Base-by-base conservation (phyloP, 1,140 invertebrate species). In the Drosophila pruinosa region DNA sequence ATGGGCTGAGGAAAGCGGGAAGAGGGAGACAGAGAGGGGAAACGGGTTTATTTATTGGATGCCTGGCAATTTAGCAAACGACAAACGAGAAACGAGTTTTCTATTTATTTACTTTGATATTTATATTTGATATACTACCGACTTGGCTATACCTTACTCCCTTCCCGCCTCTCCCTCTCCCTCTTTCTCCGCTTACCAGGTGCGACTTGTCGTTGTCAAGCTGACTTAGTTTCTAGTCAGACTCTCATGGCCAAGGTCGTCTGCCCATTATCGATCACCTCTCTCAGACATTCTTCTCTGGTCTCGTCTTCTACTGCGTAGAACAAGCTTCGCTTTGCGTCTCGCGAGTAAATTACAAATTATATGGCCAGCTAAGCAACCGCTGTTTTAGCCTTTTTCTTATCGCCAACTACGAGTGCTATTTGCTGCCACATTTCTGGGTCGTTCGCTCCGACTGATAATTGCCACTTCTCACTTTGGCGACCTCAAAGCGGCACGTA, bases 191-290 rank as follows among this genome's bases (percentile, higher is more conserved):
- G 36, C 58, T 39, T 68, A 21, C 14, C 59, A 54, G 48, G 19
- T 54, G 56, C 34, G 57, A 34, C 21, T 67, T 62, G 61, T 62
- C 48, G 48, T 28, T 52, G 4, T 3, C n/a, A 24, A 4, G 26
- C 58, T 63, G 63, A 58, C 63, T 73, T 69, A 62, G 28, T 72
- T 69, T 65, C 75, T 72, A 68, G n/a, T n/a, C n/a, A n/a, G n/a
- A n/a, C n/a, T n/a, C n/a, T n/a, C 81, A 86, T 80, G 81, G 81
- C 64, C 81, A 86, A 86, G 81, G 81, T 81, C 76, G 61, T 19
- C 6, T 59, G 39, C 31, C 58, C 72, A 75, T 61, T 73, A 61
- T 19, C 34, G 71, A 72, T 76, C 59, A 38, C 31, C n/a, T 8
- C 14, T 48, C 43, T 24, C 24, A 31, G 54, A 63, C 22, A 47